These are phyloP conservation scores for Euschistus heros DNA, from an alignment of 1,140 invertebrate genomes.

Conservation along the genomic window DNA sequence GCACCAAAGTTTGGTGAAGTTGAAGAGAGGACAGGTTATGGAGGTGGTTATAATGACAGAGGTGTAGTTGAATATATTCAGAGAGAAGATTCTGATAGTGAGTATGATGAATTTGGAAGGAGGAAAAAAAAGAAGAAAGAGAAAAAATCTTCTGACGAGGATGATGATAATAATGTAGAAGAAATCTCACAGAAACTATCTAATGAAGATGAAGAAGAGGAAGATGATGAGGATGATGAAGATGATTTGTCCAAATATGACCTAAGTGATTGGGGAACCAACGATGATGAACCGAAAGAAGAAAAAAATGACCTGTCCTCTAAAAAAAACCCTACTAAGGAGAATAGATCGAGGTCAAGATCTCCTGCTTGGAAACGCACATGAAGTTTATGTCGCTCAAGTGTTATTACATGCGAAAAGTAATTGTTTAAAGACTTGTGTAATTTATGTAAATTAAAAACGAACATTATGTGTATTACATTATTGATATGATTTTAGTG, in stretches of 20 bases:
- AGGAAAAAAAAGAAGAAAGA: constrained; percentile 29
- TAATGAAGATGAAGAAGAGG: constrained; percentile 23
- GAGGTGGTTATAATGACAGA: constrained; percentile 86
- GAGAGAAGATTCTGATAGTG: constrained; percentile 75
- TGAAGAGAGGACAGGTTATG: constrained; percentile 51
- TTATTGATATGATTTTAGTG: no score
- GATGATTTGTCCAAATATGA: constrained; percentile 75
- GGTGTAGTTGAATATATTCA: constrained; percentile 88
- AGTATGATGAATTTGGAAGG: constrained; percentile 67
- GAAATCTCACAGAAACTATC: constrained; percentile 24
- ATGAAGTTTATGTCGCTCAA: no score
- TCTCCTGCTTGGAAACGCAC: no score
- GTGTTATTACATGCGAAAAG: no score
- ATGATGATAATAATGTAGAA: constrained; percentile 34
- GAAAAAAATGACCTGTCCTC: constrained; percentile 20
- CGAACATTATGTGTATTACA: no score
- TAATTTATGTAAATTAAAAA: no score
- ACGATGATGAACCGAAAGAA: constrained; percentile 26
- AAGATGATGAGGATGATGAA: constrained; percentile 44
- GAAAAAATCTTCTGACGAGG: constrained; percentile 29
- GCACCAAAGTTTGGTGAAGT: constrained; percentile 92
- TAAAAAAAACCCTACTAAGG: neutral
- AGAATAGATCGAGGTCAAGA: constrained; percentile 1
- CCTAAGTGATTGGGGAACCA: constrained; percentile 52
- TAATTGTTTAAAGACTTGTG: no score